Conservation (phyloP, 2,113 vertebrate genomes). For the Plecotus auritus region DNA sequence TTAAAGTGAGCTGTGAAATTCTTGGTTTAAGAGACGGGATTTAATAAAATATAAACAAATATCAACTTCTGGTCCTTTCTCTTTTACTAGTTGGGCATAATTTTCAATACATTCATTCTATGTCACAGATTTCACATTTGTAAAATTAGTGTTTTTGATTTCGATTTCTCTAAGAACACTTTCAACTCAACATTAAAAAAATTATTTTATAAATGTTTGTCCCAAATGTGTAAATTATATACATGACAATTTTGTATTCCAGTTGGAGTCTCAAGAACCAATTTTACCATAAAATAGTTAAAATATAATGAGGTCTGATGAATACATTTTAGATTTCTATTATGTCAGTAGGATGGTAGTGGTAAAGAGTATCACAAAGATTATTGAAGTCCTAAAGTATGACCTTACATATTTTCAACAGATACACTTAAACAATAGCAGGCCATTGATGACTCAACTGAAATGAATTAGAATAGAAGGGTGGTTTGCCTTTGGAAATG, state of each 20-base stretch:
- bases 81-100: background rate
- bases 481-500: background rate
- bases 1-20: background rate
- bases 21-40: background rate
- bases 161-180: background rate
- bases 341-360: background rate
- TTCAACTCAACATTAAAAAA: background rate
- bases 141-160: constrained; percentile 2
- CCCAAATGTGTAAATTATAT: background rate
- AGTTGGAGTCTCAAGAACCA: background rate
- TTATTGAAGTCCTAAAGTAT: background rate
- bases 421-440: background rate
- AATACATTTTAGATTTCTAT: background rate
- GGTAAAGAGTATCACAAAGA: background rate
- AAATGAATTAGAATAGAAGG: background rate
- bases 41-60: background rate
- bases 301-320: background rate
- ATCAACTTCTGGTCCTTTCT: background rate
- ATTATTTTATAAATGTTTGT: background rate
- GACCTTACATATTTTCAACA: background rate
- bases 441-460: background rate
- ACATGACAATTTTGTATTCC: background rate
- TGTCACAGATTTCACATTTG: background rate
- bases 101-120: background rate
- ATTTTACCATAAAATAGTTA: background rate